Conservation (phyloP, 2,888 invertebrate genomes). For the Coecobrya sp. region DNA sequence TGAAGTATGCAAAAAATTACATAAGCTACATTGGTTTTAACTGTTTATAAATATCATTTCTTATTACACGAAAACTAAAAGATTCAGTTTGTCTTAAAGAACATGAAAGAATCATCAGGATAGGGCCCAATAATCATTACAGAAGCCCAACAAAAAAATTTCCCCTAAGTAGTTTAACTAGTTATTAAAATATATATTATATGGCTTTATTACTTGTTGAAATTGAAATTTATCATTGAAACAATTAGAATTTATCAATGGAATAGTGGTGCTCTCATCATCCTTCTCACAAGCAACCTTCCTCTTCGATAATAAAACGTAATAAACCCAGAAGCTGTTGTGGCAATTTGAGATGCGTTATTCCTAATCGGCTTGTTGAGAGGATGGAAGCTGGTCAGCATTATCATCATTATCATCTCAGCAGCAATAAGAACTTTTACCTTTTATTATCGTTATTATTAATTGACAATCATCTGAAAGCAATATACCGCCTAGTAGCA, state of each 20-base stretch:
- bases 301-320: neutral
- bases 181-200: conserved; percentile 49
- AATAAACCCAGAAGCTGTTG: neutral
- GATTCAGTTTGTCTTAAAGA: neutral
- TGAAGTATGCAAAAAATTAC: neutral
- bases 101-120: neutral
- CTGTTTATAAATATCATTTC: conserved; percentile 36
- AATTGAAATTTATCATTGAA: conserved; percentile 65
- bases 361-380: neutral
- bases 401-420: conserved; percentile 23
- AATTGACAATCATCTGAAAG: conserved; percentile 60
- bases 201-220: conserved; percentile 68
- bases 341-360: neutral
- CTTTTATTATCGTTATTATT: conserved; percentile 51
- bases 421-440: conserved; percentile 24
- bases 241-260: conserved; percentile 57
- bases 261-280: conserved; percentile 37
- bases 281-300: neutral
- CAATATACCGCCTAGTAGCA: conserved; percentile 60
- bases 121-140: neutral
- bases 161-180: conserved; percentile 21
- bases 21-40: neutral
- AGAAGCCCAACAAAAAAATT: neutral
- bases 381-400: conserved; percentile 17
- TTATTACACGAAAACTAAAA: neutral